Percentiles rank a stretch among this genome's conserved stretches.
phyloP scores from a whole-genome alignment of 2,113 vertebrate genomes.

The Tenebrosternarchus preto region DNA sequence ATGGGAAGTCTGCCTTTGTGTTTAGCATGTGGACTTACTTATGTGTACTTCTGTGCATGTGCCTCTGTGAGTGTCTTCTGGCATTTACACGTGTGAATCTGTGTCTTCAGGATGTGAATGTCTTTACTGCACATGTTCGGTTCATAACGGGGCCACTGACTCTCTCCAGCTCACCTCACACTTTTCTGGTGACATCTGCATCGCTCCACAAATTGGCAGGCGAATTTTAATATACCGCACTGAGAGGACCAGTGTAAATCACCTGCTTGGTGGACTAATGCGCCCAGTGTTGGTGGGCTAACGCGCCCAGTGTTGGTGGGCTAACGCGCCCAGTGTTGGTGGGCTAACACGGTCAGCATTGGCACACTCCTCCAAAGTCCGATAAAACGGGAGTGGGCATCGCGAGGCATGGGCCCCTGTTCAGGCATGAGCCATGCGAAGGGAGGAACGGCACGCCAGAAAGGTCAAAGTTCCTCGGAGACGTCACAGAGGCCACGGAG shows the following conservation, averaged over 20 bases:
- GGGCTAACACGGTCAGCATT: conserved; percentile 43
- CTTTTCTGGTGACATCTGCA: conserved; percentile 70
- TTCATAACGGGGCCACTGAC: conserved; percentile 70
- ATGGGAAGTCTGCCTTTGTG: conserved; percentile 18
- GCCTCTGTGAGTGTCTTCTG: conserved; percentile 21
- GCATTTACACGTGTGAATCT: conserved; percentile 7
- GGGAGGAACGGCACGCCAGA: conserved; percentile 23
- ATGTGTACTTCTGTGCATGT: not conserved
- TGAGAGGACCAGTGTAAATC: conserved; percentile 71
- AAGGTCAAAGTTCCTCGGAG: conserved; percentile 31
- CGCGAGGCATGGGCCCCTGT: not conserved
- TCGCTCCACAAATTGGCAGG: conserved; percentile 71
- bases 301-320: conserved; percentile 49
- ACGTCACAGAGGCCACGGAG: conserved; percentile 54
- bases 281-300: conserved; percentile 52
- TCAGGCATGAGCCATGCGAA: conserved; percentile 12
- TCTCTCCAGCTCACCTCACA: conserved; percentile 67
- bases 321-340: conserved; percentile 44
- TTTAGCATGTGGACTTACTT: not conserved
- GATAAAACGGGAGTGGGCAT: no score
- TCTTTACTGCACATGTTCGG: conserved; percentile 45
- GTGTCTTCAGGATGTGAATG: conserved; percentile 45
- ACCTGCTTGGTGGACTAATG: conserved; percentile 58
- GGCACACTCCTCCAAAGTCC: no score
- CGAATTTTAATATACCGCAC: conserved; percentile 70